These are phyloP conservation scores for Cerceris ruficornis DNA, from an alignment of 2,888 invertebrate species.

Conservation along the genomic window DNA sequence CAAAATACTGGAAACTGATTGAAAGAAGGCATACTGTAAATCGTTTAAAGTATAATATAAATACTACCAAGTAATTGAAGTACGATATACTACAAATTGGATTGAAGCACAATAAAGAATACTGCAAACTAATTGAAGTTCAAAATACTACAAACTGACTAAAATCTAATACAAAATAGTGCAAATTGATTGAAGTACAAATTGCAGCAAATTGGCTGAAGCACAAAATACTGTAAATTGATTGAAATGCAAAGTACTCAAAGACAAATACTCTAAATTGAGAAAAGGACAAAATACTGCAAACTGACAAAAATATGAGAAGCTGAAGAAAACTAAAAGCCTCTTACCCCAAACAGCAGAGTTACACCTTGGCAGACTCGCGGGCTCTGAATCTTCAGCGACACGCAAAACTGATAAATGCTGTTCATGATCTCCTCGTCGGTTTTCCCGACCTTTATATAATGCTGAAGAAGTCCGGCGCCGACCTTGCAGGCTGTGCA, in stretches of 20 bases:
- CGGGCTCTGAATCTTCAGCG: slow-evolving; percentile 92
- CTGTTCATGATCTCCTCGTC: slow-evolving; percentile 93
- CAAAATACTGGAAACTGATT: too few relatives aligned
- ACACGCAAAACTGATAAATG: slow-evolving; percentile 93
- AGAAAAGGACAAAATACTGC: background rate
- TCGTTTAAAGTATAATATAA: too few relatives aligned
- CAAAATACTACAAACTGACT: too few relatives aligned
- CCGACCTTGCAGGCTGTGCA: slow-evolving; percentile 95
- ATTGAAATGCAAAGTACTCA: background rate
- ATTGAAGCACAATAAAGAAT: too few relatives aligned
- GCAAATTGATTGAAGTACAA: too few relatives aligned
- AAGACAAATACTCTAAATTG: background rate
- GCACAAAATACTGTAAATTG: too few relatives aligned
- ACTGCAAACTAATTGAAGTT: too few relatives aligned
- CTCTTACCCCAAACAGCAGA: slow-evolving; percentile 89
- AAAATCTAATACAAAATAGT: too few relatives aligned
- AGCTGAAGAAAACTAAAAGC: background rate
- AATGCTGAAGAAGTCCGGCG: slow-evolving; percentile 92
- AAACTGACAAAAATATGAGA: background rate
- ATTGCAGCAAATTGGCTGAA: too few relatives aligned
- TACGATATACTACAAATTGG: too few relatives aligned
- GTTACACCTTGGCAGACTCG: slow-evolving; percentile 95
- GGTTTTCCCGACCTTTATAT: slow-evolving; percentile 92
- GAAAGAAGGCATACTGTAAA: too few relatives aligned
- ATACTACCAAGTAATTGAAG: too few relatives aligned